Conservation (phyloP, 2,113 vertebrate species). For the Ceyx margarethae region DNA sequence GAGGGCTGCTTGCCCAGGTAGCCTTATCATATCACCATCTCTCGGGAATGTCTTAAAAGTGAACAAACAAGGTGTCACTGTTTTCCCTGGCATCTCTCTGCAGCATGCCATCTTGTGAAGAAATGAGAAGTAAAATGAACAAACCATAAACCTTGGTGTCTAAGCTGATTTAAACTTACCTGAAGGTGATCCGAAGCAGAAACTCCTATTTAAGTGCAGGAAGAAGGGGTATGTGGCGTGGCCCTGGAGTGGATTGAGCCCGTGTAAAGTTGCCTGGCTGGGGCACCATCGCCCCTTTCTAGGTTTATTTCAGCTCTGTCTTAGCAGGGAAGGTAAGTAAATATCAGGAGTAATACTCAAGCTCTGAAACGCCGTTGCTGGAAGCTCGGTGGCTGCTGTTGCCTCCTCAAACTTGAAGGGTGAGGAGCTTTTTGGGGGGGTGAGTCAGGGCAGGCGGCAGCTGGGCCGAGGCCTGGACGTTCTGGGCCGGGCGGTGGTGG, state of each 20-base stretch:
- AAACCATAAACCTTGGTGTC: neutral
- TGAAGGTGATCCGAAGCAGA: neutral
- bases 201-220: neutral
- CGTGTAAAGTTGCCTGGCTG: neutral
- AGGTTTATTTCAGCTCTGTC: neutral
- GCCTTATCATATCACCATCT: neutral
- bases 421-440: neutral
- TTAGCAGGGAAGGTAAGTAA: neutral
- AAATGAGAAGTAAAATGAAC: neutral
- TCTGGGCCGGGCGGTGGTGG: neutral
- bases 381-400: neutral
- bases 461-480: neutral
- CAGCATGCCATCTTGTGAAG: neutral
- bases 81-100: conserved; percentile 1
- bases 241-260: neutral
- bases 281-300: neutral
- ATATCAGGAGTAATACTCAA: neutral
- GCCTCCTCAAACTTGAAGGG: neutral
- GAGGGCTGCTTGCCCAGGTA: neutral
- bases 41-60: neutral
- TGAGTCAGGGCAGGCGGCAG: neutral
- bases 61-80: neutral
- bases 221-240: rapidly evolving
- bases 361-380: neutral
- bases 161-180: neutral